Evolutionary conservation across 2,888 invertebrate genomes (phyloP).

Genomic region (Himalopsyche anomala): DNA sequence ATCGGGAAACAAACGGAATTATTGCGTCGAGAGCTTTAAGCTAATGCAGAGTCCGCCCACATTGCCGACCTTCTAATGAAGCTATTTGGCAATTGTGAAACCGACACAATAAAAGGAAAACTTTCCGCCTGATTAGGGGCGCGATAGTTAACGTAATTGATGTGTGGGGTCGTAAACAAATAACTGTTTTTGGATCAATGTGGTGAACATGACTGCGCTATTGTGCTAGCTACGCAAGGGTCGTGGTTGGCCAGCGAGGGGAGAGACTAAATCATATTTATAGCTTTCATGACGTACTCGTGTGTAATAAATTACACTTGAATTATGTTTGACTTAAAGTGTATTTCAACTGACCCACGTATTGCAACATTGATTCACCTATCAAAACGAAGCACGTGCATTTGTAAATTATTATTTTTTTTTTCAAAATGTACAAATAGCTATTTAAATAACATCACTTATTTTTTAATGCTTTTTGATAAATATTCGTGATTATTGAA

Average conservation of each 20-base stretch:
- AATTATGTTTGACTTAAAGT: neutral
- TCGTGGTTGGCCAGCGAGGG: neutral
- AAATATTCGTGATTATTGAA: too few species aligned
- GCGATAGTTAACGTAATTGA: conserved; percentile 37
- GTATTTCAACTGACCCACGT: neutral
- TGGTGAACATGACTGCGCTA: conserved; percentile 2
- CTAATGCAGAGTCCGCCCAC: conserved; percentile 25
- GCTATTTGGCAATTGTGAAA: conserved; percentile 46
- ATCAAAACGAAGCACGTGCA: too few species aligned
- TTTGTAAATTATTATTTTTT: too few species aligned
- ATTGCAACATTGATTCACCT: too few species aligned
- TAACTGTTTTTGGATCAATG: conserved; percentile 40
- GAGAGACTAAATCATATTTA: conserved; percentile 16
- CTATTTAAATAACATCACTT: too few species aligned
- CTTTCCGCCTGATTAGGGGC: conserved; percentile 35
- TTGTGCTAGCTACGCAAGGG: conserved; percentile 2
- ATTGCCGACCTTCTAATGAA: conserved; percentile 43
- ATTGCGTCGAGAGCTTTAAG: conserved; percentile 13
- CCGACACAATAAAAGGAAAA: conserved; percentile 40
- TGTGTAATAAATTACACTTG: neutral
- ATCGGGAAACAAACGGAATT: conserved; percentile 46
- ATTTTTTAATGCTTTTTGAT: too few species aligned
- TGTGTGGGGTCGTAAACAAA: conserved; percentile 42
- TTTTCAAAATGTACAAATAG: too few species aligned
- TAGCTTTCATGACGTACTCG: neutral